Conservation (phyloP, 2,888 invertebrate species). For the Plemyria rubiginata region DNA sequence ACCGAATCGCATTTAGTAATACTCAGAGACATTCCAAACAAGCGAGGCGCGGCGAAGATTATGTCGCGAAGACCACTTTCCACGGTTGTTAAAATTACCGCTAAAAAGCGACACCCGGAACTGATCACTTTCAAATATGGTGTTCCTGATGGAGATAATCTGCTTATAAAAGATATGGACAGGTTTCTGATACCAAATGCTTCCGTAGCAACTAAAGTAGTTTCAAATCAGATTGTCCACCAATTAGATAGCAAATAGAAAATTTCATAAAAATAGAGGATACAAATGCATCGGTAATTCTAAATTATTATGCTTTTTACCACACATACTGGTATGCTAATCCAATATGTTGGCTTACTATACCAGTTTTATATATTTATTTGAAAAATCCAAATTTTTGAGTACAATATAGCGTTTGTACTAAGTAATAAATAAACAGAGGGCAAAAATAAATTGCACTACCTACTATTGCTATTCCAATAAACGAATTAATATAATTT, state of each 20-base stretch:
- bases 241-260: slow-evolving; percentile 71
- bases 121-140: slow-evolving; percentile 99
- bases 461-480: slow-evolving; percentile 5
- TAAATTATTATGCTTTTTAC: slow-evolving; percentile 13
- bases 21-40: slow-evolving; percentile 90
- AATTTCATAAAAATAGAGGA: background rate
- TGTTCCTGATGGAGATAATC: slow-evolving; percentile 90
- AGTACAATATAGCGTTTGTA: background rate
- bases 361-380: background rate
- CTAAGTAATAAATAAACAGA: background rate
- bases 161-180: slow-evolving; percentile 95
- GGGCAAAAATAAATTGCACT: slow-evolving; percentile 4
- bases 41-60: slow-evolving; percentile 92
- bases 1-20: slow-evolving; percentile 94
- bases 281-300: slow-evolving; percentile 19
- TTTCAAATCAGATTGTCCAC: slow-evolving; percentile 93
- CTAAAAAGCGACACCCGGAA: slow-evolving; percentile 97
- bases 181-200: slow-evolving; percentile 96
- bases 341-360: background rate
- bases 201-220: slow-evolving; percentile 93
- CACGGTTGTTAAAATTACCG: slow-evolving; percentile 98
- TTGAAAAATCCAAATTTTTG: background rate
- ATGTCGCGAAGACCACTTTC: slow-evolving; percentile 94
- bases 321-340: slow-evolving; percentile 1
- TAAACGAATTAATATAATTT: slow-evolving; percentile 22